phyloP scores from a whole-genome alignment of 1,140 invertebrate genomes.

The Euwallacea similis region DNA sequence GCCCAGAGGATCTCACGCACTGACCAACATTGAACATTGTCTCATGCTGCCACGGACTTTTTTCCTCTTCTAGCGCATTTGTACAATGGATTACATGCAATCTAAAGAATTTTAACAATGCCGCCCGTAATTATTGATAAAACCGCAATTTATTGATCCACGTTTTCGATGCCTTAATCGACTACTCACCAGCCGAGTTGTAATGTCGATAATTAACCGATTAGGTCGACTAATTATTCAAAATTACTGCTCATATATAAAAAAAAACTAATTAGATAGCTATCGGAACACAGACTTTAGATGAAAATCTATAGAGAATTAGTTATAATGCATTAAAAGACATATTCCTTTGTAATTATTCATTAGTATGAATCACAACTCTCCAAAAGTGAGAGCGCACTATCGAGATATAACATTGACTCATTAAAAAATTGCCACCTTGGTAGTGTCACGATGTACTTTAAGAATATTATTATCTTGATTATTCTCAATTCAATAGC shows the following conservation, averaged over 20 bases:
- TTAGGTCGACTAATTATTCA: too few species aligned
- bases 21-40: conserved; percentile 40
- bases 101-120: conserved; percentile 39
- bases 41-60: conserved; percentile 30
- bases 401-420: conserved; percentile 31
- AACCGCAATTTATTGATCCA: conserved; percentile 33
- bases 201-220: too few species aligned
- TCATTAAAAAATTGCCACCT: conserved; percentile 41
- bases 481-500: conserved; percentile 38
- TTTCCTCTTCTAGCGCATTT: conserved; percentile 30
- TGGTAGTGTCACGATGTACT: conserved; percentile 42
- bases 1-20: conserved; percentile 34
- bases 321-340: neutral
- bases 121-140: conserved; percentile 37
- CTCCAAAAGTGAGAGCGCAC: conserved; percentile 41
- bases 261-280: too few species aligned
- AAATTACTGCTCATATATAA: too few species aligned
- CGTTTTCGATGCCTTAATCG: conserved; percentile 11
- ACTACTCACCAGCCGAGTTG: too few species aligned
- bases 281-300: too few species aligned
- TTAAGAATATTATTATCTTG: conserved; percentile 36
- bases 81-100: conserved; percentile 37
- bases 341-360: conserved; percentile 27
- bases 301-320: too few species aligned
- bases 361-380: conserved; percentile 39